Evolutionary conservation across 2,797 vertebrate species (phyloP), one percentile per base, ranked within the genome.

Genomic region (Gallinago stenura): DNA sequence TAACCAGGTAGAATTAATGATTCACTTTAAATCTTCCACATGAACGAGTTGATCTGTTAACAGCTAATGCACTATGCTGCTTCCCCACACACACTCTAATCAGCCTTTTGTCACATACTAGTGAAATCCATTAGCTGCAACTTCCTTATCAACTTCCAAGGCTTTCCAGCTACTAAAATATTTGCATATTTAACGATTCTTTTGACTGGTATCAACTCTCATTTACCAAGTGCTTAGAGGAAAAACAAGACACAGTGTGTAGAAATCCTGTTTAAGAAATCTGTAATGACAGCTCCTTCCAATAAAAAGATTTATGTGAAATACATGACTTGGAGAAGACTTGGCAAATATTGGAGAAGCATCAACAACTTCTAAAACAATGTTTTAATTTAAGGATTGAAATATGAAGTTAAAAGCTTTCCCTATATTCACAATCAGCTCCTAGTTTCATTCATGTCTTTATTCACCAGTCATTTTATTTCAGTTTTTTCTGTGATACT

Each of bases 31-130:
- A 93, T 86, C 90, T 96, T 96, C 93, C 89, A 93, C 88, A 93
- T 82, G 97, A 97, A 92, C 33, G 80, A 96, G 91, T 15, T 97
- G 94, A 97, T 95, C 95, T 95, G 92, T 92, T 96, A 96, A 93
- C 41, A 89, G 93, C 86, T 97, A 97, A 97, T 89, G 92, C 81
- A 51, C 79, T 68, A 9, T 53, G 90, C 65, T 86, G 58, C 86
- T 90, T 80, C 75, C 25, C 50, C n/a, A 14, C 17, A 16, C 4
- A 0, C 30, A 5, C 31, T 18, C 83, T 96, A 96, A 97, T 94
- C 97, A 95, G 94, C 85, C 96, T 97, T 97, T 98, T 97, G 97
- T 97, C 97, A 98, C 96, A 96, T 97, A 97, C 94, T 61, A 96
- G 90, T 94, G 96, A 97, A 97, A 97, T 97, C 97, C 97, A 98